phyloP scores from a whole-genome alignment of 1,140 invertebrate species.

The Tetramorium alpestre region DNA sequence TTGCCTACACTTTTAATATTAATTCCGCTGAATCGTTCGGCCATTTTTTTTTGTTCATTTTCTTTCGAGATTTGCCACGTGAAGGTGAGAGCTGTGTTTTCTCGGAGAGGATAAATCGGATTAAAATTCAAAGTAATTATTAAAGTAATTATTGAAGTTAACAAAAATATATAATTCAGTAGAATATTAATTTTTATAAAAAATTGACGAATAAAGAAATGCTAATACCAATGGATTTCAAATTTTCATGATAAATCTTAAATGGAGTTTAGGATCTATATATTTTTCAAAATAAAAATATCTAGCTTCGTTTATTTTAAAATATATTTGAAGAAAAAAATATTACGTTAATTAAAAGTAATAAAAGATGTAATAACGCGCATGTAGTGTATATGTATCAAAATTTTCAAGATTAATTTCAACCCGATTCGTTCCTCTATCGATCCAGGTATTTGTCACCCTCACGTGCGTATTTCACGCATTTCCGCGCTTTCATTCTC shows the following conservation, averaged over 20 bases:
- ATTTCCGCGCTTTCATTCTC: conserved; percentile 37
- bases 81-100: conserved; percentile 21
- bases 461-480: conserved; percentile 21
- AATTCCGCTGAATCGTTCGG: conserved; percentile 44
- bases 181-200: neutral
- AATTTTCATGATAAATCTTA: neutral
- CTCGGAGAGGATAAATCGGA: conserved; percentile 30
- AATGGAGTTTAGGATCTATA: neutral
- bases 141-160: neutral
- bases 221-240: neutral
- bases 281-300: neutral
- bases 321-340: neutral
- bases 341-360: neutral
- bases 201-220: neutral
- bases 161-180: neutral
- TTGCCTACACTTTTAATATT: conserved; percentile 16
- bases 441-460: conserved; percentile 14
- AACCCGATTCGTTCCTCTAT: conserved; percentile 25
- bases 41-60: neutral
- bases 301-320: neutral
- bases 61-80: conserved; percentile 25
- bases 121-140: conserved; percentile 5
- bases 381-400: neutral
- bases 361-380: neutral
- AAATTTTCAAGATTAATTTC: conserved; percentile 6